phyloP scores from a whole-genome alignment of 2,113 vertebrate species.

The Parus major region DNA sequence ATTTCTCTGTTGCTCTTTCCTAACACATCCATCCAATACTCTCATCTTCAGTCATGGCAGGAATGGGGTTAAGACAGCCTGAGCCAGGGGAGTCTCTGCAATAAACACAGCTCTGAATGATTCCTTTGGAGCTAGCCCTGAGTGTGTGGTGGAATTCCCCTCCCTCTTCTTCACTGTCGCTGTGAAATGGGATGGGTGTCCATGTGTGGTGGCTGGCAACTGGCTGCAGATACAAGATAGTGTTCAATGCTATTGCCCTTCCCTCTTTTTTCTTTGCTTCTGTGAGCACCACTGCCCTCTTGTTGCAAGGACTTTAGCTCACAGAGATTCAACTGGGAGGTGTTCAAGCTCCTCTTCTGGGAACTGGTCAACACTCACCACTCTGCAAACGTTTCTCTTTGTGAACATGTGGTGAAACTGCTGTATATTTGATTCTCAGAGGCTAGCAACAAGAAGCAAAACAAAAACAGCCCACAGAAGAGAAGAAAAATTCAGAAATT shows the following conservation, averaged over 20 bases:
- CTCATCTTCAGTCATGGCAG: neutral
- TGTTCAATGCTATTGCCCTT: neutral
- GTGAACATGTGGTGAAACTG: neutral
- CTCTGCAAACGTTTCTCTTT: neutral
- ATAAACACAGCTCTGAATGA: neutral
- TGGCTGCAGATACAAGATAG: neutral
- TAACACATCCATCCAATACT: neutral
- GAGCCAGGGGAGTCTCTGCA: neutral
- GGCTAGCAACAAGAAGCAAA: neutral
- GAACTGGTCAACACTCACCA: neutral
- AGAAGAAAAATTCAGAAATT: neutral
- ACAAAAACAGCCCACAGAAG: neutral
- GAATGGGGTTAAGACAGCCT: neutral
- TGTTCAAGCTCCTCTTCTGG: neutral
- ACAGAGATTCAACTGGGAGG: neutral
- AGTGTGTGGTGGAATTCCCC: neutral
- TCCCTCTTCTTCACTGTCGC: neutral
- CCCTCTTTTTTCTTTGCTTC: neutral
- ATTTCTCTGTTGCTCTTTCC: neutral
- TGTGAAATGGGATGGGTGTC: neutral
- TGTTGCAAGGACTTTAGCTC: neutral
- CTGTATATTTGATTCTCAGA: neutral
- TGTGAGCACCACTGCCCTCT: neutral
- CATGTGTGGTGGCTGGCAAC: neutral
- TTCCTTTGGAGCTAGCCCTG: neutral